These are phyloP conservation scores for Lasius fuliginosus DNA, from an alignment of 2,888 invertebrate species.

Conservation along the genomic window DNA sequence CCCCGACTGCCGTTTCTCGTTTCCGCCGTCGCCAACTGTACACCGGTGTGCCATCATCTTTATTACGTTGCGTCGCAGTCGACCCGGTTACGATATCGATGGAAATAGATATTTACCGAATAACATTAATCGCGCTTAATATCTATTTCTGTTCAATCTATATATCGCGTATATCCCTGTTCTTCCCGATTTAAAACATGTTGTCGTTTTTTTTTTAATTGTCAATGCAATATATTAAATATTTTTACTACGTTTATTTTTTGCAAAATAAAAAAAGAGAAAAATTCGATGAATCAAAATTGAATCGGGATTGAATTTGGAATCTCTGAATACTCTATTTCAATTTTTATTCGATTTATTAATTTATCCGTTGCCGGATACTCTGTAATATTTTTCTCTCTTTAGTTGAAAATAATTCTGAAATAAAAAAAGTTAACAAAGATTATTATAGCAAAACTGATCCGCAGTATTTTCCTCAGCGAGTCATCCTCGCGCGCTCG, in stretches of 20 bases:
- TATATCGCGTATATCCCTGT: neutral
- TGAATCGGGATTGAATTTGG: neutral
- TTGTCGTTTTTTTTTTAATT: neutral
- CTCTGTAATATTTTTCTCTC: too few relatives aligned
- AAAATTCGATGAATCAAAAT: neutral
- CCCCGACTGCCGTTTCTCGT: conserved; percentile 45
- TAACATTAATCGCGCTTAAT: conserved; percentile 18
- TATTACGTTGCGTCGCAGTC: conserved; percentile 33
- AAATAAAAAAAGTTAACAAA: neutral
- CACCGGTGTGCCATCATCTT: conserved; percentile 52
- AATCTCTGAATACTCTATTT: neutral
- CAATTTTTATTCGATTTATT: neutral
- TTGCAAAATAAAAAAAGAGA: neutral
- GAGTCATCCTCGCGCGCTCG: neutral
- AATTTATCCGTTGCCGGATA: neutral
- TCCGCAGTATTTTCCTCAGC: conserved; percentile 21
- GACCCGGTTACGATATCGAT: conserved; percentile 16
- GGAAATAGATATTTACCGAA: conserved; percentile 26
- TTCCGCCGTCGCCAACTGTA: conserved; percentile 41
- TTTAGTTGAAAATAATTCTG: neutral
- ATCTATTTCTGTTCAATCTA: neutral
- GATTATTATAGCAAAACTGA: neutral
- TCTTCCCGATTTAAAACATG: neutral
- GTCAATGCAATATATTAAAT: neutral
- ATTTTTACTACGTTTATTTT: neutral